Percentiles rank a stretch among this genome's conserved stretches.
Conservation (phyloP, 2,888 invertebrate species). For the Podotricha telesiphe region DNA sequence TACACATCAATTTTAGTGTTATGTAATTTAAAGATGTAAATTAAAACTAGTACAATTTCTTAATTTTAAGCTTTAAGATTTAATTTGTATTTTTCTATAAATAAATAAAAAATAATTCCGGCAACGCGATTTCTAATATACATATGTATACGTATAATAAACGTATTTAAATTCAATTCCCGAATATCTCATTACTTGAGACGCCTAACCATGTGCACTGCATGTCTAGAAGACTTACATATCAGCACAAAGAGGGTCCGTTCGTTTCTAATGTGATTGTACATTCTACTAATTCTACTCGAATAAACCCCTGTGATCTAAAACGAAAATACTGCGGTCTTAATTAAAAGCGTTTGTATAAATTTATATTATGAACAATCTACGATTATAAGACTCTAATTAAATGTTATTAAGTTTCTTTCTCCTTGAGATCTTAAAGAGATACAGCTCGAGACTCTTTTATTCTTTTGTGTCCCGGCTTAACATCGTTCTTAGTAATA, state of each 20-base stretch:
- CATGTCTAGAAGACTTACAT: slow-evolving; percentile 21
- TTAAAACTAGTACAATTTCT: too few species aligned
- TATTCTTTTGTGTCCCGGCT: slow-evolving; percentile 34
- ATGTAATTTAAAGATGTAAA: too few species aligned
- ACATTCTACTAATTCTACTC: slow-evolving; percentile 22
- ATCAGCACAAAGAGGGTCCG: slow-evolving; percentile 34
- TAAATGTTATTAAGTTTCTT: slow-evolving; percentile 37
- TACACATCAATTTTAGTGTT: too few species aligned
- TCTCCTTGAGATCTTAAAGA: slow-evolving; percentile 29
- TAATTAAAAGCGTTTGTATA: slow-evolving; percentile 35
- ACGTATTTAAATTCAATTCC: background rate
- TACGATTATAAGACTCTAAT: slow-evolving; percentile 26
- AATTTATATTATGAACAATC: slow-evolving; percentile 28
- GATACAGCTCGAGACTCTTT: slow-evolving; percentile 34
- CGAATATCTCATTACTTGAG: background rate
- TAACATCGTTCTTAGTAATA: slow-evolving; percentile 36
- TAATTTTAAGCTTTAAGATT: too few species aligned
- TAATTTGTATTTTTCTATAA: too few species aligned
- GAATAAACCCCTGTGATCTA: slow-evolving; percentile 16
- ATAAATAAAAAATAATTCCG: too few species aligned
- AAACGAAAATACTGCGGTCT: slow-evolving; percentile 24
- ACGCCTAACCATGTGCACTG: background rate
- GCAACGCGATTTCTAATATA: background rate
- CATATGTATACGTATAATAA: background rate
- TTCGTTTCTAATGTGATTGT: slow-evolving; percentile 39